These are phyloP conservation scores for Chloropsis hardwickii DNA, from an alignment of 2,113 vertebrate species.

Conservation along the genomic window DNA sequence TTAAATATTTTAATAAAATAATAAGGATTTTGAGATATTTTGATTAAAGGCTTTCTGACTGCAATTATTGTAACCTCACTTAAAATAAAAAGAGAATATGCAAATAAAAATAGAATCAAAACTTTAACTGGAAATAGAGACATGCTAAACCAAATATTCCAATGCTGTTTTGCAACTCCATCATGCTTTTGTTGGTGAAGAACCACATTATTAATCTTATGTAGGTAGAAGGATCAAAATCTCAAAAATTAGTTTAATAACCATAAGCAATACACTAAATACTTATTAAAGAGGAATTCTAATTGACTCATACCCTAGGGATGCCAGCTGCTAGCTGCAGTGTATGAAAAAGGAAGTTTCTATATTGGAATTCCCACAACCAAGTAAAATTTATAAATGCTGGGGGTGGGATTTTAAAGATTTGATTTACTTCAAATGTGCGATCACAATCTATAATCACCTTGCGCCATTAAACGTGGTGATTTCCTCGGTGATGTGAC, in stretches of 20 bases:
- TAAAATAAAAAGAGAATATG: background rate
- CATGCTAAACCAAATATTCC: background rate
- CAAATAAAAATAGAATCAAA: background rate
- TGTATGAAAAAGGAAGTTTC: background rate
- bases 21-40: background rate
- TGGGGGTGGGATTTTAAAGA: background rate
- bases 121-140: background rate
- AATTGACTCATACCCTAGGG: background rate
- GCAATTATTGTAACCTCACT: background rate
- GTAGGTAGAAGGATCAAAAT: background rate
- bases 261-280: background rate
- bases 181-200: background rate
- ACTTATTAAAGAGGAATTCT: background rate
- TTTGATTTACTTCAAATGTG: background rate
- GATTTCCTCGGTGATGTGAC: conserved; percentile 80
- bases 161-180: background rate
- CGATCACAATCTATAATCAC: conserved; percentile 48
- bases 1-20: background rate
- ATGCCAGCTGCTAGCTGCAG: background rate
- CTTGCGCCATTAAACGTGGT: conserved; percentile 81
- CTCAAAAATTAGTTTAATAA: background rate
- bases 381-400: background rate
- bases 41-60: background rate
- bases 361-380: background rate
- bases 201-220: background rate